Evolutionary conservation across 2,113 vertebrate species (phyloP), one percentile per base, ranked within the genome.

Genomic region (Oryzias javanicus): DNA sequence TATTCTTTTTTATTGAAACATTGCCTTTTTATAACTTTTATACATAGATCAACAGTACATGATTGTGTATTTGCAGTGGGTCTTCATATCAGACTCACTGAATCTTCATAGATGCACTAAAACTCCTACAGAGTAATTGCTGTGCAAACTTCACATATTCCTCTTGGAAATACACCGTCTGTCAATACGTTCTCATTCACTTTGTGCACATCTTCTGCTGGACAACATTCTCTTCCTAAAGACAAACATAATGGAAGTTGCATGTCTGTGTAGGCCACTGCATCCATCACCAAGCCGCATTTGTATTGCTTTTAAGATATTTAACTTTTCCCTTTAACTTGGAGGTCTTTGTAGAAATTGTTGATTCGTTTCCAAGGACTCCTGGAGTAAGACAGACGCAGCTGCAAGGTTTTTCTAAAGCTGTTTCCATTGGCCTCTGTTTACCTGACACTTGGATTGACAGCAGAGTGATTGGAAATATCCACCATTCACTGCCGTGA

Each of bases 391-490:
- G 85, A 84, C 86, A 88, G 88, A 84, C 81, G 77, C 73, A 89
- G 86, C 83, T 66, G 87, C 70, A 70, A 86, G 83, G 76, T 85
- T 89, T 91, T 91, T 90, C 89, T 89, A 89, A 91, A 90, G 86
- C 85, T 89, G 84, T 85, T 89, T 91, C 88, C 87, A 87, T 89
- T 88, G 90, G 89, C 86, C 87, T 91, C 88, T 92, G 90, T 92
- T 93, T 91, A 93, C 90, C 90, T 92, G 92, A 91, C 92, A 93
- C 90, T 91, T 88, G 88, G 92, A 92, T 86, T 92, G 92, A 93
- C 91, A 92, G 92, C 85, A 85, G 87, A 92, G 91, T 93, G 92
- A 92, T 92, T 92, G 90, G 91, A 93, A 93, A 92, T 93, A 92
- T 93, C 91, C 91, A 90, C 90, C 89, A 92, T 91, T 92, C 90